A percentile compares a stretch with the other conserved stretches of the same genome.
Conservation (phyloP, 2,888 invertebrate species). For the Drosophila trichaetosa region DNA sequence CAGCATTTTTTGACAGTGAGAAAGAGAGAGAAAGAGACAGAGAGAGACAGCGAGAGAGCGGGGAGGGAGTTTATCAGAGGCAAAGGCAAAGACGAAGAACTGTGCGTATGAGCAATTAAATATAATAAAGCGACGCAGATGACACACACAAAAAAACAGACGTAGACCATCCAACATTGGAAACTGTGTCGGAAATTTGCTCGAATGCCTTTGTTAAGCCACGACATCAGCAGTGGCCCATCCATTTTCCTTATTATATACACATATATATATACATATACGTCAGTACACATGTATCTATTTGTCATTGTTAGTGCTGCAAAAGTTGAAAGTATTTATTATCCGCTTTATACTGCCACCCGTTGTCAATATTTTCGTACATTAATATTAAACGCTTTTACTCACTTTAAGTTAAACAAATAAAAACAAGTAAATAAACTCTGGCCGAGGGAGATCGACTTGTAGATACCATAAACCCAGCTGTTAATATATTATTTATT, state of each 20-base stretch:
- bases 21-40: constrained; percentile 1
- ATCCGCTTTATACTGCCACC: constrained; percentile 19
- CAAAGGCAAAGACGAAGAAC: constrained; percentile 28
- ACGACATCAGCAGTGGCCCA: constrained; percentile 1
- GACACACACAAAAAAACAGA: constrained; percentile 31
- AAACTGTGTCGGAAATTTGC: constrained; percentile 59
- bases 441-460: neutral
- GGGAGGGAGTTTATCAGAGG: constrained; percentile 1
- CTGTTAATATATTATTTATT: neutral
- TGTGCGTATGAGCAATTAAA: constrained; percentile 73
- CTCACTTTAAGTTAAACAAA: constrained; percentile 12
- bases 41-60: constrained; percentile 3
- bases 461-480: neutral
- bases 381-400: constrained; percentile 8
- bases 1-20: constrained; percentile 61
- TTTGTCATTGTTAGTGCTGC: constrained; percentile 8
- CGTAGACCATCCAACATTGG: constrained; percentile 37
- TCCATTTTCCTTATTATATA: constrained; percentile 1
- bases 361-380: constrained; percentile 15
- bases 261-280: neutral
- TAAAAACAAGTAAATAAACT: neutral
- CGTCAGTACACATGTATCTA: neutral
- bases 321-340: constrained; percentile 34
- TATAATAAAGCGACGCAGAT: constrained; percentile 66
- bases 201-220: constrained; percentile 53